Base-by-base conservation (phyloP, 2,888 invertebrate species). In the Spisula solida region DNA sequence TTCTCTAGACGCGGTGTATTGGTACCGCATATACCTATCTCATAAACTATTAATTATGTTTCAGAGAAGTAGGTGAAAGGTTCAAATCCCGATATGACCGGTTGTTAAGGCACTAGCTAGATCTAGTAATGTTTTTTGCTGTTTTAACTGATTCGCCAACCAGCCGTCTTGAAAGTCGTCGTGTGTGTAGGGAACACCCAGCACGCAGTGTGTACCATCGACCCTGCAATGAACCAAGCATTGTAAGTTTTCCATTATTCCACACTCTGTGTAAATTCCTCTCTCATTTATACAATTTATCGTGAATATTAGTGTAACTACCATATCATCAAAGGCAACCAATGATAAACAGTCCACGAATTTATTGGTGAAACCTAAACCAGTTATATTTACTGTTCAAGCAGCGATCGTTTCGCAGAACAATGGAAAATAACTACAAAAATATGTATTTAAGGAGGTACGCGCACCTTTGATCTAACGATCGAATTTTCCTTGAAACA, bases 311-410 rank as follows among this genome's bases (percentile, higher is more conserved):
- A 75, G 75, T 34, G 75, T 75, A 75, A 75, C 75, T 34, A 75
- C 18, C 29, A 75, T 75, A 75, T 75, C 75, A 75, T 75, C 75
- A 75, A 75, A 75, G 75, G 31, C 10, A 75, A 75, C 0, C 10
- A 34, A 34, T 31, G 29, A 75, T 75, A 75, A 75, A 31, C 75
- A 75, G 25, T 31, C 8, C 34, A 60, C 31, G 31, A 18, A 14
- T 75, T 75, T 75, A 75, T 75, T 75, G 60, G 14, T 75, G 75
- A 75, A 34, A 12, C 31, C 18, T 75, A 16, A 31, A 75, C 75
- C 31, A 70, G 25, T 60, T 60, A 5, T 20, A 12, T 25, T n/a
- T 20, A 60, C 20, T 60, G 56, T 66, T 25, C 25, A 66, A 66
- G 25, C 25, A 66, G 60, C 60, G 60, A 25, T 25, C 60, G 60